phyloP scores from a whole-genome alignment of 1,140 invertebrate genomes.

The Pararge aegeria region DNA sequence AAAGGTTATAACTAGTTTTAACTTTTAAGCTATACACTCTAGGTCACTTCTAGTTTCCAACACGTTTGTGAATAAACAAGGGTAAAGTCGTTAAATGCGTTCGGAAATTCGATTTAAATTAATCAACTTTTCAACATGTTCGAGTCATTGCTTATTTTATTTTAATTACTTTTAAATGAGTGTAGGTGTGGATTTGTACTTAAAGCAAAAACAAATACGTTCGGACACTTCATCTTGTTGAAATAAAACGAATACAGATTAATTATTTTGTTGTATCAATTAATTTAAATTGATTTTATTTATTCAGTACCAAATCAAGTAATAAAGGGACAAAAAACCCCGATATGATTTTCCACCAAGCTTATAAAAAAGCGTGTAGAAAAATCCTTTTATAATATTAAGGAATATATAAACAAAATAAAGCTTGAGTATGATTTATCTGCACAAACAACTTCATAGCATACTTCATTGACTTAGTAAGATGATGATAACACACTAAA shows the following conservation, averaged over 20 bases:
- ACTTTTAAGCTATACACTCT: too few species aligned
- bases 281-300: neutral
- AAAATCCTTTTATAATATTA: too few species aligned
- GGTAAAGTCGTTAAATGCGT: conserved; percentile 24
- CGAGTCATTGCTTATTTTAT: conserved; percentile 22
- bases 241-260: neutral
- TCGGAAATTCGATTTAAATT: conserved; percentile 38
- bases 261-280: neutral
- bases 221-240: neutral
- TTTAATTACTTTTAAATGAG: conserved; percentile 31
- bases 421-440: too few species aligned
- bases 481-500: too few species aligned
- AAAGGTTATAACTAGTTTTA: too few species aligned
- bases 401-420: too few species aligned
- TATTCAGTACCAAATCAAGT: too few species aligned
- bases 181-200: conserved; percentile 2
- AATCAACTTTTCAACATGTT: conserved; percentile 36
- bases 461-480: too few species aligned
- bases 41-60: conserved; percentile 19
- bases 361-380: too few species aligned
- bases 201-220: neutral
- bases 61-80: conserved; percentile 12
- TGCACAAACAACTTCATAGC: too few species aligned
- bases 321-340: too few species aligned
- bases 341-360: too few species aligned